A percentile compares a stretch with the other conserved stretches of the same genome.
Evolutionary conservation across 2,113 vertebrate genomes (phyloP).

Genomic region (Tonatia bakeri): DNA sequence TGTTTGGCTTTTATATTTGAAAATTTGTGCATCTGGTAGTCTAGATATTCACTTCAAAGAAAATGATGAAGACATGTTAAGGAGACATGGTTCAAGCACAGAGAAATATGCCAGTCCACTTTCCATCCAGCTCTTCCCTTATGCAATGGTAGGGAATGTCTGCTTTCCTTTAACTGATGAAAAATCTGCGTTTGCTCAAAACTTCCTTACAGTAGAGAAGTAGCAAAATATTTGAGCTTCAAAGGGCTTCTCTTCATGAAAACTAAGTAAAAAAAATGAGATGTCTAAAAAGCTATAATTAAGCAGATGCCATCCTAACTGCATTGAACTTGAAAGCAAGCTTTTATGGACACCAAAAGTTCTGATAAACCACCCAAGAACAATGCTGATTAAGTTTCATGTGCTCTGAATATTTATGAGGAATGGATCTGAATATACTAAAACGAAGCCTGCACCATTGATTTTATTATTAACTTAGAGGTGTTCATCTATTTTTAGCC

Average conservation of each 20-base stretch:
- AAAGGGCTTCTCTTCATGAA: constrained; percentile 16
- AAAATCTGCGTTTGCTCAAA: constrained; percentile 11
- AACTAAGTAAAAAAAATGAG: constrained; percentile 42
- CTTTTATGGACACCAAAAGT: neutral
- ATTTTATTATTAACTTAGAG: neutral
- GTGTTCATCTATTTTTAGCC: neutral
- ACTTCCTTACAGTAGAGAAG: neutral
- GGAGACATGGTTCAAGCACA: neutral
- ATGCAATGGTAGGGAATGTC: neutral
- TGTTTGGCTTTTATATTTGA: constrained; percentile 44
- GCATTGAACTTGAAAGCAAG: constrained; percentile 38
- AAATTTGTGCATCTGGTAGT: constrained; percentile 31
- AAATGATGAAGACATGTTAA: neutral
- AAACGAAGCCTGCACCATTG: neutral
- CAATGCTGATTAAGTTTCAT: neutral
- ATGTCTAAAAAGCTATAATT: constrained; percentile 42
- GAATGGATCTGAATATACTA: neutral
- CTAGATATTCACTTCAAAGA: constrained; percentile 35
- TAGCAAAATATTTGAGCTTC: constrained; percentile 38
- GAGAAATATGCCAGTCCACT: neutral
- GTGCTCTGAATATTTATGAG: constrained; percentile 32
- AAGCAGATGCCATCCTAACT: neutral
- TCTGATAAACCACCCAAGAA: constrained; percentile 31
- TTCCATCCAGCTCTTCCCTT: neutral
- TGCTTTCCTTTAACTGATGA: constrained; percentile 4